A percentile compares a stretch with the other conserved stretches of the same genome.
phyloP scores from a whole-genome alignment of 2,888 invertebrate species.

The Cerastis rubricosa region DNA sequence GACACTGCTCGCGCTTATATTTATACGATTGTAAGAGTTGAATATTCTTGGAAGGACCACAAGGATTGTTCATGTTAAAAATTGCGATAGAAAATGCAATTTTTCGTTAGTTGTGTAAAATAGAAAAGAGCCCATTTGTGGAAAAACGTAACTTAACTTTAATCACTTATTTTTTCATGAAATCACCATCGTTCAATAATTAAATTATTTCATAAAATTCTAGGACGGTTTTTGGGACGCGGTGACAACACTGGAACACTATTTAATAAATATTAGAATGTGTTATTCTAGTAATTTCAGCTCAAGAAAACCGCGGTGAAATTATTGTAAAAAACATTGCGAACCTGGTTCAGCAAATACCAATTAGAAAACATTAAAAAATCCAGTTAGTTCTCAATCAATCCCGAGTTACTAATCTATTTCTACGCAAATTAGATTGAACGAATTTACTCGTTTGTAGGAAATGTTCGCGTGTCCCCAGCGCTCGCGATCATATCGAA shows the following conservation, averaged over 20 bases:
- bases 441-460: constrained; percentile 1
- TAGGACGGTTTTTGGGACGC: not conserved
- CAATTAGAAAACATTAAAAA: not conserved
- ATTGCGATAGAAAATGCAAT: not conserved
- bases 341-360: not conserved
- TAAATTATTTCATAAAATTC: not conserved
- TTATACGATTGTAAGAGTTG: not conserved
- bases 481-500: not conserved
- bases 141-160: not conserved
- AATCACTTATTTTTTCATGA: not conserved
- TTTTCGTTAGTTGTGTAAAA: not conserved
- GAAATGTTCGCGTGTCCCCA: not conserved
- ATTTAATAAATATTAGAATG: not conserved
- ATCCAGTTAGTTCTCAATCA: not conserved
- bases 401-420: constrained; percentile 12
- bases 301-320: not conserved
- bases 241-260: not conserved
- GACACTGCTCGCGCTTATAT: not conserved
- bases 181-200: not conserved
- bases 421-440: constrained; percentile 24
- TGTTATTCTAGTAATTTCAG: not conserved
- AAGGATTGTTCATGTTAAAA: not conserved
- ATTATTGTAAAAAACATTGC: not conserved
- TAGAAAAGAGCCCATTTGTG: no score
- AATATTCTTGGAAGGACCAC: not conserved